These are phyloP conservation scores for Alectura lathami DNA, from an alignment of 2,113 vertebrate genomes.

Conservation along the genomic window DNA sequence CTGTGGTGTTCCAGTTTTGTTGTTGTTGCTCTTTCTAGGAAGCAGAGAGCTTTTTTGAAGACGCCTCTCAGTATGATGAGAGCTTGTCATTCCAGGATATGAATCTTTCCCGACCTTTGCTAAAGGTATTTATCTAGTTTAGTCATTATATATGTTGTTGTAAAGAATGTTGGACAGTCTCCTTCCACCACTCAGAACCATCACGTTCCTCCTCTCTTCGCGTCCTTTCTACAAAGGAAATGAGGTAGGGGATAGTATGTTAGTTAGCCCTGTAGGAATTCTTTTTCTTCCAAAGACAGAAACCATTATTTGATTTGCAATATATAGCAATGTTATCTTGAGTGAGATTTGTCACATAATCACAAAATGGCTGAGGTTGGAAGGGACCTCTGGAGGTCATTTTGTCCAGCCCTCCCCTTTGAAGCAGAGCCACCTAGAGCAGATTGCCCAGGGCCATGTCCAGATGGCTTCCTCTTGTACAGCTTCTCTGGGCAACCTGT, in stretches of 20 bases:
- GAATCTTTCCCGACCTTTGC: constrained; percentile 95
- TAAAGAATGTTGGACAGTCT: neutral
- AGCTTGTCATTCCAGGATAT: constrained; percentile 91
- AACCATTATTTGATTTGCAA: neutral
- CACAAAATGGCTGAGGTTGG: neutral
- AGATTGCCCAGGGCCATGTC: fast-evolving
- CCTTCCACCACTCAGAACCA: neutral
- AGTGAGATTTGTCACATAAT: neutral
- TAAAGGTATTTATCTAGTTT: constrained; percentile 83
- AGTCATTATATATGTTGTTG: neutral
- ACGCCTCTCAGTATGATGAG: constrained; percentile 89
- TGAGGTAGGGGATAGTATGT: neutral
- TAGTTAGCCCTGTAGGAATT: neutral
- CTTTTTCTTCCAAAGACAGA: neutral
- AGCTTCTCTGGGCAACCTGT: neutral
- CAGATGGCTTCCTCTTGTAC: neutral
- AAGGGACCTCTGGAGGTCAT: neutral
- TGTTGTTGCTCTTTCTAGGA: constrained; percentile 69
- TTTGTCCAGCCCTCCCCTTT: neutral
- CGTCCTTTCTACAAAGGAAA: neutral
- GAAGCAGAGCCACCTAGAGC: neutral
- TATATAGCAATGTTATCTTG: neutral
- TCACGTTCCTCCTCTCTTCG: neutral
- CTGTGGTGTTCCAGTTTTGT: neutral
- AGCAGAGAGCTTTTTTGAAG: constrained; percentile 85